These are phyloP conservation scores for Ciconia stormi DNA, from an alignment of 2,113 vertebrate species.

Conservation along the genomic window DNA sequence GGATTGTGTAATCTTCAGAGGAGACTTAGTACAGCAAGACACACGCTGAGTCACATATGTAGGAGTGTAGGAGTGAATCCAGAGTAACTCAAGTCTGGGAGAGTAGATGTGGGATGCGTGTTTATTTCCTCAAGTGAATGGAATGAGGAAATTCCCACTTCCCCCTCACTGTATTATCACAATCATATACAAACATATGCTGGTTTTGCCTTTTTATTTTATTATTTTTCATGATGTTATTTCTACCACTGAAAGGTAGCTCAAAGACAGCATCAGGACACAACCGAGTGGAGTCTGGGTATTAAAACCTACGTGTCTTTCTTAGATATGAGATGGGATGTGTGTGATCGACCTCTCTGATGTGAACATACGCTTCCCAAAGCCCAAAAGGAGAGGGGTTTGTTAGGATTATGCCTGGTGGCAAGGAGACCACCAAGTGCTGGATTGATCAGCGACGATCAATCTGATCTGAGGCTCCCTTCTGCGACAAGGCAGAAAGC, in stretches of 20 bases:
- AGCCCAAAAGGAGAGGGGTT: neutral
- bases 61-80: slow-evolving; percentile 12
- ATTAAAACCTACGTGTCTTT: neutral
- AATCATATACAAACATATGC: neutral
- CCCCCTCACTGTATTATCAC: neutral
- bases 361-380: neutral
- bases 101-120: neutral
- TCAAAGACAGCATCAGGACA: neutral
- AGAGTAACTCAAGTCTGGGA: neutral
- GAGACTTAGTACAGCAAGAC: neutral
- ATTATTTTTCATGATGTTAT: neutral
- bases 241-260: neutral
- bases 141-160: neutral
- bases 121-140: neutral
- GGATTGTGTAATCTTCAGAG: neutral
- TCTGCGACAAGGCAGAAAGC: rapidly evolving
- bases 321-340: neutral
- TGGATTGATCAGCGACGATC: neutral
- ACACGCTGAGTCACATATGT: neutral
- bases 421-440: neutral
- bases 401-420: rapidly evolving
- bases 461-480: neutral
- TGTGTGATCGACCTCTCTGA: neutral
- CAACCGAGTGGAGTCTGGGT: neutral
- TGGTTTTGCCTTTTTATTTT: neutral